phyloP scores from a whole-genome alignment of 92 coral and sea anemone species.

The Desmophyllum pertusum region DNA sequence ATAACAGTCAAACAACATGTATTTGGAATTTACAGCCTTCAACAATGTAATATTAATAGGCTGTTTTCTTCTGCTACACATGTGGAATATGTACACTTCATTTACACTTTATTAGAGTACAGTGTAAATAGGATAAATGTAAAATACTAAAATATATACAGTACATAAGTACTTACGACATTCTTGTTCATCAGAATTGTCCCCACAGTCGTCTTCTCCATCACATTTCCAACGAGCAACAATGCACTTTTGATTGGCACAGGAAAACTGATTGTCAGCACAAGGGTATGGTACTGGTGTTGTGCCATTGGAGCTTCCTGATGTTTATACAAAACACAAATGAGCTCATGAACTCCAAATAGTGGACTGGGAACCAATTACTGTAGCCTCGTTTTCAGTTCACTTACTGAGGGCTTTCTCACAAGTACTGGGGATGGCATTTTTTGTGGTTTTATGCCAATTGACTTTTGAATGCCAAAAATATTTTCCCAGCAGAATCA shows the following conservation, averaged over 20 bases:
- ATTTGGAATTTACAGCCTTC: background rate
- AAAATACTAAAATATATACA: too few relatives aligned
- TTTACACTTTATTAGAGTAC: too few relatives aligned
- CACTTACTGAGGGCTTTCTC: background rate
- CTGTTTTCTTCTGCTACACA: background rate
- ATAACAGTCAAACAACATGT: background rate
- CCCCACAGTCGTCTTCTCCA: constrained; percentile 70
- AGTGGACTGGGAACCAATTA: background rate
- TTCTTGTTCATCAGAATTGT: constrained; percentile 63
- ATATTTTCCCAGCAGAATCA: background rate
- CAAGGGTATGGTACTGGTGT: constrained; percentile 14
- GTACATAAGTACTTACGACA: constrained; percentile 69
- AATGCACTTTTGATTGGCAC: constrained; percentile 57
- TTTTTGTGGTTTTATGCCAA: background rate
- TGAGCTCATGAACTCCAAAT: background rate
- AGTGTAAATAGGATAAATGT: too few relatives aligned
- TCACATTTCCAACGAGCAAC: constrained; percentile 64
- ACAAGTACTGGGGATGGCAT: background rate
- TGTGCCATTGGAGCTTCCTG: background rate
- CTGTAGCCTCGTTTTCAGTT: background rate
- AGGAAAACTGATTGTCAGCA: constrained; percentile 44
- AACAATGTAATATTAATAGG: too few relatives aligned
- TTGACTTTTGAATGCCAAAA: background rate
- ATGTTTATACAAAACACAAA: background rate
- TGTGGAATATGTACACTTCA: too few relatives aligned